A percentile compares a stretch with the other conserved stretches of the same genome.
These are phyloP conservation scores for Heliocidaris tuberculata DNA, from an alignment of 35 echinoderm and acorn worm genomes.

Conservation along the genomic window DNA sequence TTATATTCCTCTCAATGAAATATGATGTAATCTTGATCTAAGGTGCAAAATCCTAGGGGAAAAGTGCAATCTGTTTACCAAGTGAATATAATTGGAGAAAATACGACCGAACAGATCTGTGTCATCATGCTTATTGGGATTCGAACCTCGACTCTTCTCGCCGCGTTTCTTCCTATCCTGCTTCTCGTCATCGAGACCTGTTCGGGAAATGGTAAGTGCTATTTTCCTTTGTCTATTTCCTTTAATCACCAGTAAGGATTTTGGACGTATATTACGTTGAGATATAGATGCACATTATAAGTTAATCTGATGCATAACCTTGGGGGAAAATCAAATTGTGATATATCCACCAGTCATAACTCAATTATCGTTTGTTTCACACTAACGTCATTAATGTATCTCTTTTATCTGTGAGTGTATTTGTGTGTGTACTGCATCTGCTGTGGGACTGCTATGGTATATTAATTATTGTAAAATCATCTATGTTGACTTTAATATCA, in stretches of 20 bases:
- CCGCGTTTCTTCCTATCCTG: neutral
- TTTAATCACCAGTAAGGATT: neutral
- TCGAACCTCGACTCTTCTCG: neutral
- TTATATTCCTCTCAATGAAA: too few relatives aligned
- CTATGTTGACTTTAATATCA: neutral
- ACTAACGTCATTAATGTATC: neutral
- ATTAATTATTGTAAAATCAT: too few relatives aligned
- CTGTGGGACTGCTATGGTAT: neutral
- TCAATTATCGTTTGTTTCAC: neutral
- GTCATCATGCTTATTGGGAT: neutral
- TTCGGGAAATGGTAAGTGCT: neutral
- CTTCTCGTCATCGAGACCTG: neutral
- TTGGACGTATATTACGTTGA: neutral
- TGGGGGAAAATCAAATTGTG: neutral
- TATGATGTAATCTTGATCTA: too few relatives aligned
- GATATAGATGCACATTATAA: neutral
- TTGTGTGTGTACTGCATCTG: neutral
- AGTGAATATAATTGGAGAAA: neutral
- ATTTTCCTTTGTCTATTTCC: neutral
- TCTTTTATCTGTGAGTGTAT: neutral
- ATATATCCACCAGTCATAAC: slow-evolving; percentile 7
- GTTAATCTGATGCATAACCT: neutral
- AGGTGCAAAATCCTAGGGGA: neutral
- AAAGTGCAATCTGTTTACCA: neutral
- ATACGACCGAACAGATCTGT: neutral